Base-by-base conservation (phyloP, 2,888 invertebrate species). In the Hybos culiciformis region DNA sequence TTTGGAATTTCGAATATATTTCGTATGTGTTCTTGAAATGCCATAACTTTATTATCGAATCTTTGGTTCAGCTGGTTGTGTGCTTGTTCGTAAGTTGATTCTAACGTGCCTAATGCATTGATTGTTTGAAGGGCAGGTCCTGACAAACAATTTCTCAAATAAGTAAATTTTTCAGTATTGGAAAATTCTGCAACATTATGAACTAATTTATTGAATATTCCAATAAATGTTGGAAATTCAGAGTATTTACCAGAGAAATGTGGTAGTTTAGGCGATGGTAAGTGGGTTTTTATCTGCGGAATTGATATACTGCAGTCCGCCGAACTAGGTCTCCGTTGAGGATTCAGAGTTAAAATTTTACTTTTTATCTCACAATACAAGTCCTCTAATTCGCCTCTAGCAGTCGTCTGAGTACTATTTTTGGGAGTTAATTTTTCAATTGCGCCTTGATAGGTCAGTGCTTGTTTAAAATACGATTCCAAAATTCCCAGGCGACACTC, bases 181-280 rank as follows among this genome's bases (percentile, higher is more conserved):
- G 12, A 11, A 8, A 11, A 8, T 8, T 12, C 26, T 26, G 26
- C 8, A 11, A 26, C 8, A 26, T 26, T 12, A 19, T 39, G 18
- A 5, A 39, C 39, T 20, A 39, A 12, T 20, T 24, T 39, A 15
- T 21, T 26, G 17, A 39, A 39, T 5, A 19, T 24, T 26, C 4
- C 24, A 24, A 39, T 39, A 19, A 39, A 39, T 15, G 24, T 39
- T 11, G 40, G 32, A 9, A 32, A 40, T 4, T 40, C 40, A 7
- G 40, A 40, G 18, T 40, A 40, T 21, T 20, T 40, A 6, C 40
- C 40, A n/a, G 7, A 23, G 12, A 40, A 33, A 9, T 39, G 26
- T 26, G 39, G 39, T 24, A 39, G 15, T 26, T 39, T 23, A 2
- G 26, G 7, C 15, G n/a, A 17, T 14, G 39, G 39, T 8, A 39